Evolutionary conservation across 2,888 invertebrate species (phyloP), one percentile per base, ranked within the genome.

Genomic region (Conistra vaccinii): DNA sequence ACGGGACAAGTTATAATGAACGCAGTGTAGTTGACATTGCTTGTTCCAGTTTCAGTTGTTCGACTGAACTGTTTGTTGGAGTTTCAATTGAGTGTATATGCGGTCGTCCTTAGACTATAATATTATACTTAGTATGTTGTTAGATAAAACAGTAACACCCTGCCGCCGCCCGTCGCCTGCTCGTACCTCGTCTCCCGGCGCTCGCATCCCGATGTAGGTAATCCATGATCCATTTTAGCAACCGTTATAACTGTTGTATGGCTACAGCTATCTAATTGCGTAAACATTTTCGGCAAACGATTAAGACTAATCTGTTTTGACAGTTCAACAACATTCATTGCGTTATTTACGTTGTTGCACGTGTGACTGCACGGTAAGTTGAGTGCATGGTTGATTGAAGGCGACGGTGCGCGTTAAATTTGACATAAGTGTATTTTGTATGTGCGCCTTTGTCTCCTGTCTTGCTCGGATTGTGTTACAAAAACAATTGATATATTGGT

Each of bases 41-140:
- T 39, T 26, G 17, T 17, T 39, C 20, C 1, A 7, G 20, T 42
- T 63, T 42, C 20, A 26, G 20, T 26, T 62, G 9, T 17, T n/a
- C 5, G n/a, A 35, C 35, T 58, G 9, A n/a, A 61, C n/a, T 61
- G 5, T 39, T 39, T n/a, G 35, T 5, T 35, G 4, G 14, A 35
- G 35, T 35, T n/a, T 39, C 20, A 62, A 20, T 26, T 62, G 26
- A 39, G 62, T 62, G 20, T 62, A 17, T 20, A 20, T 26, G 39
- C 6, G 42, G 39, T 42, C 10, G 6, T 26, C 6, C 26, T 3
- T 45, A 63, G 45, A 20, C 12, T 26, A 62, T 62, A 55, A 62
- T 62, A 55, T 55, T 20, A 42, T 66, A 66, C 66, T 53, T 53
- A 35, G 10, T 20, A 55, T 20, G 20, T 35, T 53, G 35, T 66